Percentiles rank a stretch among this genome's conserved stretches.
Conservation (phyloP, 2,113 vertebrate species). For the Albula goreensis region DNA sequence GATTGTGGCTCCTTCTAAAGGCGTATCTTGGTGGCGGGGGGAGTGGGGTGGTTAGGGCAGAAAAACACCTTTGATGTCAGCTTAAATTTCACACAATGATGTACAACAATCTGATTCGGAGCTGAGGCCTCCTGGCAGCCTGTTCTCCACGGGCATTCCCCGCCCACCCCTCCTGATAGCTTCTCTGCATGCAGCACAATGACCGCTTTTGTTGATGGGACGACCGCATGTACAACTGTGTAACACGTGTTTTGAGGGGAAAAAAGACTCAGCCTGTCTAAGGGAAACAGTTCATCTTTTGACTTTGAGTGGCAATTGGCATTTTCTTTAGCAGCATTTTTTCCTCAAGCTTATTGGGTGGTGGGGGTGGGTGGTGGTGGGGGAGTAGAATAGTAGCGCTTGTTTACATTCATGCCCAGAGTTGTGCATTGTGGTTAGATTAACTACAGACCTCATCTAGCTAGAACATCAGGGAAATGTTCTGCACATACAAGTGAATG, state of each 20-base stretch:
- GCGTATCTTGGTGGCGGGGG: conserved; percentile 1
- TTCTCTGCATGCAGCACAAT: conserved; percentile 36
- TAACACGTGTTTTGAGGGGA: background rate
- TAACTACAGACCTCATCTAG: background rate
- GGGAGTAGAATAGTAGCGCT: background rate
- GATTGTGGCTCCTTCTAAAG: conserved; percentile 36
- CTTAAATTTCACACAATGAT: conserved; percentile 51
- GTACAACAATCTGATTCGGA: conserved; percentile 32
- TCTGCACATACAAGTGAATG: no score
- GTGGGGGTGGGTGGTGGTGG: no score
- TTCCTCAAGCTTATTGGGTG: no score
- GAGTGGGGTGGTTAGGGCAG: background rate
- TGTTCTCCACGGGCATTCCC: conserved; percentile 14
- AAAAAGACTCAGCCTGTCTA: background rate
- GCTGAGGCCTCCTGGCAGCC: conserved; percentile 28
- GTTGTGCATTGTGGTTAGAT: background rate
- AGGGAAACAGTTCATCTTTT: background rate
- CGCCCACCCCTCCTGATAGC: conserved; percentile 37
- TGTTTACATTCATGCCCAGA: no score
- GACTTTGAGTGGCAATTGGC: no score
- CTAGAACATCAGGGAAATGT: no score
- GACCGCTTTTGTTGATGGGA: conserved; percentile 35
- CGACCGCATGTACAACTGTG: conserved; percentile 19
- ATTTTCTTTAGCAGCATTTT: no score
- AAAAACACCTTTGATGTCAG: conserved; percentile 49